Percentiles rank a stretch among this genome's conserved stretches.
Evolutionary conservation across 2,113 vertebrate genomes (phyloP).

Genomic region (Nanger granti): DNA sequence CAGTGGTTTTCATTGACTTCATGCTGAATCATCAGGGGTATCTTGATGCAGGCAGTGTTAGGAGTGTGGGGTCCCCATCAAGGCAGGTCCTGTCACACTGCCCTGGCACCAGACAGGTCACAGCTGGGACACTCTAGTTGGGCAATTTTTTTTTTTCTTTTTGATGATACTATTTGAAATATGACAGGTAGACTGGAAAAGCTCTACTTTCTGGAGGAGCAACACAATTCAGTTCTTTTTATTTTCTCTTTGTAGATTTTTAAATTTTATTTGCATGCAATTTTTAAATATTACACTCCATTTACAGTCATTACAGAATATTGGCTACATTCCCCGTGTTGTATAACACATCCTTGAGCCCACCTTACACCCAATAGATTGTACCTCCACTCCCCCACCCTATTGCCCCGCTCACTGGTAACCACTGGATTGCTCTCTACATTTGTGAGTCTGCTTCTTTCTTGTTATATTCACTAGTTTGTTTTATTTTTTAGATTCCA

Average conservation of each 20-base stretch:
- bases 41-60: accelerated
- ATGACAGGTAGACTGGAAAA: too few species aligned
- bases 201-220: not conserved
- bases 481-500: not conserved
- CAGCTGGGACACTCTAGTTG: too few species aligned
- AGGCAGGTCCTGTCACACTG: accelerated
- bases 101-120: too few species aligned
- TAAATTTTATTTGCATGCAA: not conserved
- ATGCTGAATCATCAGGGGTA: accelerated
- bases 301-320: not conserved
- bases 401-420: not conserved
- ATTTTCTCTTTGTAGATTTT: not conserved
- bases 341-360: not conserved
- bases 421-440: not conserved
- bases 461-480: not conserved
- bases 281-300: not conserved
- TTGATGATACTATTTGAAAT: not conserved
- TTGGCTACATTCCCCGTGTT: not conserved
- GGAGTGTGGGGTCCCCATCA: accelerated
- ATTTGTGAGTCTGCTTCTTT: not conserved
- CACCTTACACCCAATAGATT: not conserved
- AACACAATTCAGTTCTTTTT: accelerated
- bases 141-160: too few species aligned
- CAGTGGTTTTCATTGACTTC: accelerated
- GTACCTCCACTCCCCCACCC: not conserved